Conservation (phyloP, 2,113 vertebrate species). For the Fulica atra region DNA sequence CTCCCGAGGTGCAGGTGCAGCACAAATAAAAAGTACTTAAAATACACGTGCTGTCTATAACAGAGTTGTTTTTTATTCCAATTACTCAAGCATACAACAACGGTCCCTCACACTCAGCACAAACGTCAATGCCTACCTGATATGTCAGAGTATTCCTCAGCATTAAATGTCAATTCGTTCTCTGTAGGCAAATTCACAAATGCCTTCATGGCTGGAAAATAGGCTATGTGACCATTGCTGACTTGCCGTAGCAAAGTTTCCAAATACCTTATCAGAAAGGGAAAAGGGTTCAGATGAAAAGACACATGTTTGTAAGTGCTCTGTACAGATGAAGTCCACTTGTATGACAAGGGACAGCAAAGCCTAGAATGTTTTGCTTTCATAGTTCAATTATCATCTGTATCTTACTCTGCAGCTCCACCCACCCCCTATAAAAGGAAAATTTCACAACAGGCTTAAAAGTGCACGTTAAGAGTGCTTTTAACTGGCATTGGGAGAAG, state of each 20-base stretch:
- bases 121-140: constrained; percentile 81
- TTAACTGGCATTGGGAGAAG: not conserved
- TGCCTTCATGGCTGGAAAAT: constrained; percentile 99
- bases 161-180: constrained; percentile 97
- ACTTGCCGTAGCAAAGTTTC: constrained; percentile 97
- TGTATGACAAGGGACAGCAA: not conserved
- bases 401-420: accelerated
- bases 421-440: accelerated
- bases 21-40: not conserved
- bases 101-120: not conserved
- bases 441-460: not conserved
- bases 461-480: not conserved
- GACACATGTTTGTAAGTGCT: not conserved
- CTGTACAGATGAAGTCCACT: not conserved
- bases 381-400: not conserved
- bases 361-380: not conserved
- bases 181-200: constrained; percentile 98
- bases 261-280: constrained; percentile 87
- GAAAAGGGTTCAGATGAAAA: not conserved
- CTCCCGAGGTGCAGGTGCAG: not conserved
- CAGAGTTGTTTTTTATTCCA: not conserved
- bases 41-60: not conserved
- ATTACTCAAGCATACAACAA: not conserved
- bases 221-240: constrained; percentile 98
- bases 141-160: constrained; percentile 98